Percentiles rank a stretch among this genome's conserved stretches.
Evolutionary conservation across 2,797 vertebrate genomes (phyloP).

Genomic region (Intellagama lesueurii): DNA sequence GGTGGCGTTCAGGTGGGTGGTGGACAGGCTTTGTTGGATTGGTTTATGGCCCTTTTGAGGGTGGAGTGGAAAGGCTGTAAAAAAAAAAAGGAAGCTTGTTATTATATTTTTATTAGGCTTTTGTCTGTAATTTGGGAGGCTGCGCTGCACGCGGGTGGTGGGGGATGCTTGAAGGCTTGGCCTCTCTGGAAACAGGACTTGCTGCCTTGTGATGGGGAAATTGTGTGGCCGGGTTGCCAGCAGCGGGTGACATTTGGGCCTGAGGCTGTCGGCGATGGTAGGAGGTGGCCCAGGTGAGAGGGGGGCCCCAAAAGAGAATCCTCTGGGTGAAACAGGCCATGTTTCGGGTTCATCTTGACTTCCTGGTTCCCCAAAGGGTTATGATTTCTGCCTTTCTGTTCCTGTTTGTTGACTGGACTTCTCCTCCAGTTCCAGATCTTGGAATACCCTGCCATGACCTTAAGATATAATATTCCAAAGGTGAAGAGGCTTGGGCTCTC

Average conservation of each 20-base stretch:
- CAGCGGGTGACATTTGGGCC: too few species aligned
- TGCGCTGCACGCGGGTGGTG: background rate
- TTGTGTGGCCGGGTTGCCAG: background rate
- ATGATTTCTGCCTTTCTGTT: background rate
- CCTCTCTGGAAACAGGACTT: background rate
- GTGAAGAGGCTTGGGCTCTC: background rate
- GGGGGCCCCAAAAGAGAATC: background rate
- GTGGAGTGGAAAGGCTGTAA: fast-evolving
- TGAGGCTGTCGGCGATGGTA: too few species aligned
- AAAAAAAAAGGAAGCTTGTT: background rate
- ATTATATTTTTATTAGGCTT: background rate
- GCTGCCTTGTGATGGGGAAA: background rate
- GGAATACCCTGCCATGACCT: too few species aligned
- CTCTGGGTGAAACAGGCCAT: background rate
- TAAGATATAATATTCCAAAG: too few species aligned
- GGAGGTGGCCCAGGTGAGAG: background rate
- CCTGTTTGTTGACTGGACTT: background rate
- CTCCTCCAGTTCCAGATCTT: background rate
- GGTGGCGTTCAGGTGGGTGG: fast-evolving
- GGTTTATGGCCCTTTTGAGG: background rate
- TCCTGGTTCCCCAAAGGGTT: too few species aligned
- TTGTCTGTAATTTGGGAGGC: fast-evolving
- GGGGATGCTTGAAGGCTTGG: background rate
- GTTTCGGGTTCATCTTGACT: too few species aligned
- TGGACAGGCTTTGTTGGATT: background rate